phyloP scores from a whole-genome alignment of 2,113 vertebrate genomes.

The Pluvianellus socialis region DNA sequence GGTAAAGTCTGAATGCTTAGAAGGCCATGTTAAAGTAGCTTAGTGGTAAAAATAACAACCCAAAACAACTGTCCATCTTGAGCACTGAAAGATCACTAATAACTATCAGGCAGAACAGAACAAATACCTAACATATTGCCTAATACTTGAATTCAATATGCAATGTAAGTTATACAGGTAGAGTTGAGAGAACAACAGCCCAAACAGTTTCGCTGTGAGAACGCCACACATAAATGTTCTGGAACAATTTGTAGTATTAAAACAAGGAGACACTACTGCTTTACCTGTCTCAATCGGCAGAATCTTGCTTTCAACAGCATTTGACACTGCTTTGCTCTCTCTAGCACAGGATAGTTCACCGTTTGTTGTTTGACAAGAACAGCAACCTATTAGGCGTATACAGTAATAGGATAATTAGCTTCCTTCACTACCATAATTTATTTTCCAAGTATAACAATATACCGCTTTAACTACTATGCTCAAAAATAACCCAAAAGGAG shows the following conservation, averaged over 20 bases:
- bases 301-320: constrained; percentile 35
- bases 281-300: constrained; percentile 79
- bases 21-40: neutral
- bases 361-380: constrained; percentile 78
- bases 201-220: neutral
- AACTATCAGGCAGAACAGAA: neutral
- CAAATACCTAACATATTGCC: neutral
- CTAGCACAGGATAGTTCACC: constrained; percentile 66
- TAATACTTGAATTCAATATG: neutral
- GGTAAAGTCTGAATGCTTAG: neutral
- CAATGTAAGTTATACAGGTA: neutral
- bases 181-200: neutral
- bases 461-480: neutral
- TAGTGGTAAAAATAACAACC: neutral
- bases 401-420: neutral
- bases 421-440: neutral
- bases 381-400: constrained; percentile 77
- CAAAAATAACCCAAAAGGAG: neutral
- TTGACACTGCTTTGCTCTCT: constrained; percentile 67
- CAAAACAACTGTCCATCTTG: neutral
- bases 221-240: neutral
- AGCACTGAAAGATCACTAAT: neutral
- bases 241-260: neutral
- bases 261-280: neutral
- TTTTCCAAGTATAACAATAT: neutral